Evolutionary conservation across 2,113 vertebrate genomes (phyloP).

Genomic region (Delphinapterus leucas): DNA sequence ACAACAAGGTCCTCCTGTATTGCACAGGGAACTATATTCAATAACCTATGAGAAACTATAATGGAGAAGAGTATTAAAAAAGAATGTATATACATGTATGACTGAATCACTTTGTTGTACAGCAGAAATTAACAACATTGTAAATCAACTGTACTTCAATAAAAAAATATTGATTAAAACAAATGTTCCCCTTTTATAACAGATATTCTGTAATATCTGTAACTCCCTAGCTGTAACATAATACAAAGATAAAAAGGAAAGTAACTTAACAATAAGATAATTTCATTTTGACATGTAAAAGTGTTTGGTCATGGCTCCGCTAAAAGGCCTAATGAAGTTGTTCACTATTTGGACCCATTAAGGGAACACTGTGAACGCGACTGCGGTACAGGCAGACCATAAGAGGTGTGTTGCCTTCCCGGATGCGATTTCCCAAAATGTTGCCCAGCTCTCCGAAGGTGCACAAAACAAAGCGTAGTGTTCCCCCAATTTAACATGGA

Average conservation of each 20-base stretch:
- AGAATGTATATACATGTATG: not conserved
- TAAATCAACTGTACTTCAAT: not conserved
- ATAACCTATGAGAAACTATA: not conserved
- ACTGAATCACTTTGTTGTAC: not conserved
- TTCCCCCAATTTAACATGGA: not conserved
- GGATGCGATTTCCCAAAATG: not conserved
- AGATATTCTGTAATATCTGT: not conserved
- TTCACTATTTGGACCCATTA: not conserved
- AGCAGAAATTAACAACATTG: not conserved
- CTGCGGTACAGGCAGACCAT: rapidly evolving
- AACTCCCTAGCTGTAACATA: not conserved
- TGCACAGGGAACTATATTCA: not conserved
- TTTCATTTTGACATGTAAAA: not conserved
- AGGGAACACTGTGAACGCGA: too few relatives aligned
- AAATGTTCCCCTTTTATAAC: not conserved
- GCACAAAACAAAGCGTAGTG: not conserved
- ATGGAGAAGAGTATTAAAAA: not conserved
- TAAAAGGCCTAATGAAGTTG: not conserved
- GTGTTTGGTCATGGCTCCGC: not conserved
- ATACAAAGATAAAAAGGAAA: not conserved
- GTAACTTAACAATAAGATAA: not conserved
- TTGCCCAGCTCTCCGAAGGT: not conserved
- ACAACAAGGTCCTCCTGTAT: not conserved
- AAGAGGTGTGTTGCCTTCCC: not conserved
- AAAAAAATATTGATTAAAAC: not conserved